Evolutionary conservation across 2,113 vertebrate genomes (phyloP).

Genomic region (Sylvicapra grimmia): DNA sequence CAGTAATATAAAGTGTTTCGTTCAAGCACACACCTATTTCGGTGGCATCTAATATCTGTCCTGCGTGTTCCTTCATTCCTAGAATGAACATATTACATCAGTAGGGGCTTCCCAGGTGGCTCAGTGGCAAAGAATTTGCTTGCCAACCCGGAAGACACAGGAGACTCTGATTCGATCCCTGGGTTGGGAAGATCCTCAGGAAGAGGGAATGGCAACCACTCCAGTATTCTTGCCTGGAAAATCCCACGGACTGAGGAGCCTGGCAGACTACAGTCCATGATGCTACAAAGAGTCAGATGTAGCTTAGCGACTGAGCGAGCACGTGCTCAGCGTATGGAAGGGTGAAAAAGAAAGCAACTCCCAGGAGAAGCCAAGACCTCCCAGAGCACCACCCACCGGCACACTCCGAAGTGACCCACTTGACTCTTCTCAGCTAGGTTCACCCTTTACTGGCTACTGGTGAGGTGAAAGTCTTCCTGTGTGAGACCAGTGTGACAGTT

Average conservation of each 20-base stretch:
- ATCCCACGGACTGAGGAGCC: not conserved
- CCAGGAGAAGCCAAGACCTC: not conserved
- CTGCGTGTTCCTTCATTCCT: not conserved
- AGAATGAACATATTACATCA: too few relatives aligned
- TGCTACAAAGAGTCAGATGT: not conserved
- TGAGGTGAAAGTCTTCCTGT: too few relatives aligned
- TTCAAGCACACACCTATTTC: fast-evolving
- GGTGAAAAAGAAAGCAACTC: not conserved
- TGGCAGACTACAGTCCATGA: not conserved
- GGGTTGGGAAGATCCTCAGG: not conserved
- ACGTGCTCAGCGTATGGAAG: not conserved
- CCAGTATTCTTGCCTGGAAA: not conserved
- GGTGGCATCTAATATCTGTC: not conserved
- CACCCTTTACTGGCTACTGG: not conserved
- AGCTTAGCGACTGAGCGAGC: not conserved
- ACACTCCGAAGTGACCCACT: not conserved
- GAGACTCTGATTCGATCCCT: not conserved
- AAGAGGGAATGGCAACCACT: not conserved
- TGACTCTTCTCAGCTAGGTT: not conserved
- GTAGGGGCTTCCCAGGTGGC: not conserved
- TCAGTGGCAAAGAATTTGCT: not conserved
- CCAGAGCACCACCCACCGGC: not conserved
- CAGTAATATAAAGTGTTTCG: not conserved
- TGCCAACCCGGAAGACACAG: not conserved
- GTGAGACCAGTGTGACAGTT: not conserved